phyloP scores from a whole-genome alignment of 2,113 vertebrate species.

The Herpetotheres cachinnans region DNA sequence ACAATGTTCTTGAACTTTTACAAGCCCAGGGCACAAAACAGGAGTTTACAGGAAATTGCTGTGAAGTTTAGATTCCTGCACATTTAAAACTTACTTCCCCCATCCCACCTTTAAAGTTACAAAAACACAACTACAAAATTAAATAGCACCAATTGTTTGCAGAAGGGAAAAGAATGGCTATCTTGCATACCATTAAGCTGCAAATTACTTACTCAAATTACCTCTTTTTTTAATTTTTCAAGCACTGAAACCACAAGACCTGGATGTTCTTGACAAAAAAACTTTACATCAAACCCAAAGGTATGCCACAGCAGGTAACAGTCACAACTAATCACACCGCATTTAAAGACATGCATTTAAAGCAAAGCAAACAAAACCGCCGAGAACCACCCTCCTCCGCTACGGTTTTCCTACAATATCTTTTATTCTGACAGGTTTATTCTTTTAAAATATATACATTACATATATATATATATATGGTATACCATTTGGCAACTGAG shows the following conservation, averaged over 20 bases:
- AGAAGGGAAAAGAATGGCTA: background rate
- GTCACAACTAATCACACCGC: background rate
- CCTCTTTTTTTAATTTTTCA: background rate
- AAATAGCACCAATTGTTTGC: background rate
- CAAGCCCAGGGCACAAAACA: slow-evolving; percentile 7
- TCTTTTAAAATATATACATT: background rate
- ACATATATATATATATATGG: background rate
- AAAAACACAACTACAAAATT: background rate
- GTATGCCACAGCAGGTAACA: background rate
- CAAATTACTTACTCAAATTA: background rate
- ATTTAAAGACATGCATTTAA: background rate
- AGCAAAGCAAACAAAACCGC: background rate
- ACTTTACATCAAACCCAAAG: background rate
- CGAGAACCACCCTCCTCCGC: background rate
- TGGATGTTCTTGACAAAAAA: background rate
- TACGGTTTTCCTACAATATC: background rate
- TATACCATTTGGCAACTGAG: background rate
- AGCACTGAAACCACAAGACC: background rate
- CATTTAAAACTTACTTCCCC: background rate
- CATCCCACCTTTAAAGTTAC: background rate
- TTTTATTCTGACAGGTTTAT: background rate
- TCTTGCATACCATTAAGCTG: background rate
- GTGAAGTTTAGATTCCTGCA: background rate
- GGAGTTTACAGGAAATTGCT: slow-evolving; percentile 32
- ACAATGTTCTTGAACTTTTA: background rate